Base-by-base conservation (phyloP, 2,797 vertebrate species). In the Hoplostethus mediterraneus region DNA sequence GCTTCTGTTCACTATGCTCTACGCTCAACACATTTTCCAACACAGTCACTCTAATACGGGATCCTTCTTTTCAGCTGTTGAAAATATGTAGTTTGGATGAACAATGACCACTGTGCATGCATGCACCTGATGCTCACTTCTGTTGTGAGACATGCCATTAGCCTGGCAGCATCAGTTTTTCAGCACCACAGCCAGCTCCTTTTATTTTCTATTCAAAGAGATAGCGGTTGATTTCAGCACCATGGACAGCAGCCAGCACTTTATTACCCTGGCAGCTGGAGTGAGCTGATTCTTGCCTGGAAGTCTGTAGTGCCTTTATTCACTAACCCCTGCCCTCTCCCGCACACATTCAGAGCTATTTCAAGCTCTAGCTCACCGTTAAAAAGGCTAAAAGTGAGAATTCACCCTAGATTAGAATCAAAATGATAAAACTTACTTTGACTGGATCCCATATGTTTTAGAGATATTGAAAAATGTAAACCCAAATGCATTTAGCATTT, bases 201-300 rank as follows among this genome's bases (percentile, higher is more conserved):
- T 88, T 79, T 73, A 81, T 84, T 74, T 71, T 59, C 67, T 47
- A 65, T 83, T 81, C 78, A 75, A 71, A 68, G 70, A 89, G 85
- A 90, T 81, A 53, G 77, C 28, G 55, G 63, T 81, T 77, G 87
- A 87, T 93, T 92, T 92, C 87, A 93, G 89, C 77, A 90, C 89
- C 85, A 42, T 71, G 85, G 89, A 89, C 87, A 90, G 85, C 85
- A 63, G 76, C 87, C 89, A 90, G 54, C 75, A 75, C 84, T 82
- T 86, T 85, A 86, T 91, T 85, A 70, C 86, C 72, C 66, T 67
- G 79, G 79, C 85, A 90, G 88, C 84, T 88, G 89, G 80, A 89
- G 80, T 63, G 33, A 66, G 77, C 75, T 70, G 75, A 80, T 88
- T 87, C 81, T 66, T 81, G 72, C 80, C 82, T 84, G 68, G 67